phyloP scores from a whole-genome alignment of 2,113 vertebrate species.

The Notechis scutatus region DNA sequence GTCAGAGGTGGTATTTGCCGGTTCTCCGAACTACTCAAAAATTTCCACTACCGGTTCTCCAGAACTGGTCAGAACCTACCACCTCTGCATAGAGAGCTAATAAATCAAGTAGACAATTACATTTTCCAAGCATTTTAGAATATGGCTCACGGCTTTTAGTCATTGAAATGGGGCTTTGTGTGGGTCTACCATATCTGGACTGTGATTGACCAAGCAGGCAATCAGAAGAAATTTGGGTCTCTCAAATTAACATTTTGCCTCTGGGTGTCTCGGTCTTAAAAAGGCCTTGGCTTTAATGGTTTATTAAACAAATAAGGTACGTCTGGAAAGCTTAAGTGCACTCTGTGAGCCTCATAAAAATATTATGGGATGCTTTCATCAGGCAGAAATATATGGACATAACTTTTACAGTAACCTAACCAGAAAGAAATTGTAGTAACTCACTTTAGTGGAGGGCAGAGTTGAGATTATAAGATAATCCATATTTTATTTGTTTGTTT shows the following conservation, averaged over 20 bases:
- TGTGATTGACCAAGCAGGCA: neutral
- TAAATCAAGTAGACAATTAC: neutral
- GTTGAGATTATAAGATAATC: neutral
- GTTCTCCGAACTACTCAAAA: too few relatives aligned
- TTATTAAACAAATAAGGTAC: conserved; percentile 24
- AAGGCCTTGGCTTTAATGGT: neutral
- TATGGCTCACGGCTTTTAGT: neutral
- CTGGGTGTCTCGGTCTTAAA: neutral
- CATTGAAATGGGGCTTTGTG: neutral
- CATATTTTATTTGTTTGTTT: neutral
- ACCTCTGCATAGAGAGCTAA: neutral
- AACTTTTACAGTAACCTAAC: neutral
- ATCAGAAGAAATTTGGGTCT: neutral
- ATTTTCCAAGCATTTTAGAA: neutral
- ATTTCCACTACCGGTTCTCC: too few relatives aligned
- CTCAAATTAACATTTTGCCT: neutral
- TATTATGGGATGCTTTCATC: conserved; percentile 24
- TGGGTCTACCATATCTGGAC: neutral
- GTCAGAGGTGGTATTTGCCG: too few relatives aligned
- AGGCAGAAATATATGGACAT: neutral
- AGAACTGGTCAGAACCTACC: too few relatives aligned
- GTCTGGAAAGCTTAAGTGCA: neutral
- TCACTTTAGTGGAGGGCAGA: neutral
- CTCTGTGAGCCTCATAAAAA: conserved; percentile 8
- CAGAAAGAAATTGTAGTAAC: neutral